These are phyloP conservation scores for Alectoris magna DNA, from an alignment of 2,797 vertebrate genomes.

Conservation along the genomic window DNA sequence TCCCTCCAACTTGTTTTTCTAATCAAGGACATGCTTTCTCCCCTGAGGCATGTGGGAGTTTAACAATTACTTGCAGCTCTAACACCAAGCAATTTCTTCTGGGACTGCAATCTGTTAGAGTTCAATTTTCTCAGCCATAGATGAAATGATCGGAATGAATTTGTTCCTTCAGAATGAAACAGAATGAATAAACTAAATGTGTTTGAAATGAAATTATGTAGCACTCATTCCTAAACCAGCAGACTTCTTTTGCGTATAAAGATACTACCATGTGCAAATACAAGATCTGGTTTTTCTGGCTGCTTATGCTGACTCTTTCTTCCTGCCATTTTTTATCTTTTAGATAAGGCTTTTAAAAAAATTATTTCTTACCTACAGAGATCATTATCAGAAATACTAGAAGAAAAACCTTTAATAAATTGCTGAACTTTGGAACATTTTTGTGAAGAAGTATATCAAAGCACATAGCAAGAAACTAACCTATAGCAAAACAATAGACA, in stretches of 20 bases:
- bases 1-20: conserved; percentile 74
- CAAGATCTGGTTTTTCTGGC: background rate
- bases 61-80: conserved; percentile 82
- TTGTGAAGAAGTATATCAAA: background rate
- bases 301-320: background rate
- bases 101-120: conserved; percentile 81
- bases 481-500: background rate
- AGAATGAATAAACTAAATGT: conserved; percentile 80
- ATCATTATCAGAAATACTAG: background rate
- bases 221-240: conserved; percentile 64
- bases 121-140: conserved; percentile 81
- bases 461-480: background rate
- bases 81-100: conserved; percentile 81
- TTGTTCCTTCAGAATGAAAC: conserved; percentile 80
- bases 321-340: background rate
- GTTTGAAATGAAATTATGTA: conserved; percentile 80
- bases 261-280: background rate
- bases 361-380: background rate
- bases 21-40: conserved; percentile 79
- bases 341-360: background rate
- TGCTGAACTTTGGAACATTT: background rate
- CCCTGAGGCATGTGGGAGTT: conserved; percentile 77
- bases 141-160: conserved; percentile 83
- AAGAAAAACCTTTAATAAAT: background rate
- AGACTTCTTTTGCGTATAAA: background rate